phyloP scores from a whole-genome alignment of 2,113 vertebrate genomes.

The Recurvirostra avosetta region DNA sequence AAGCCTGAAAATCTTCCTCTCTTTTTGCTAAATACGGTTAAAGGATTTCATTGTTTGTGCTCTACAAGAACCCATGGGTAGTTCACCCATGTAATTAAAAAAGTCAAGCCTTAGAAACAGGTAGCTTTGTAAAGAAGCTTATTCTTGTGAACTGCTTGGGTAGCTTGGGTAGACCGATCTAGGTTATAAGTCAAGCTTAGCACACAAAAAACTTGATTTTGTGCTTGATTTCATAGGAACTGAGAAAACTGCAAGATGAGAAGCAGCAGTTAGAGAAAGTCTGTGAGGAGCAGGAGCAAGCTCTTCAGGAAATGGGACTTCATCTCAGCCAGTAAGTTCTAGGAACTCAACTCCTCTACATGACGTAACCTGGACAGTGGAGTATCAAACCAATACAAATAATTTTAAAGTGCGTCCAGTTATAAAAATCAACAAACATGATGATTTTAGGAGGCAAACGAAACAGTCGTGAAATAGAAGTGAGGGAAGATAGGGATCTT shows the following conservation, averaged over 20 bases:
- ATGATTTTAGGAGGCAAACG: background rate
- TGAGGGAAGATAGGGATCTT: background rate
- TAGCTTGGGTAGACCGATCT: background rate
- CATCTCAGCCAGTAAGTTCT: conserved; percentile 94
- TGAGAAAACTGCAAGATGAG: conserved; percentile 85
- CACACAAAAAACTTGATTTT: background rate
- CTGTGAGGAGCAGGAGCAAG: conserved; percentile 91
- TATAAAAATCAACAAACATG: background rate
- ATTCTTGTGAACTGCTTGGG: background rate
- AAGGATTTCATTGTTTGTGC: background rate
- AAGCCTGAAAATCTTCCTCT: background rate
- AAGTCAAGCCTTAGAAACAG: background rate
- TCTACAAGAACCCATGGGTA: background rate
- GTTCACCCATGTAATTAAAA: background rate
- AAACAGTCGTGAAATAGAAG: background rate
- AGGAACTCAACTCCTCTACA: background rate
- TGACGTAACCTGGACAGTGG: rapidly evolving
- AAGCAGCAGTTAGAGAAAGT: conserved; percentile 88
- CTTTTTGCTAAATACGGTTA: background rate
- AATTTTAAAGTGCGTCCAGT: background rate
- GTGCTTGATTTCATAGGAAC: conserved; percentile 75
- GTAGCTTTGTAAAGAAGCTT: background rate
- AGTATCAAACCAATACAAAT: background rate
- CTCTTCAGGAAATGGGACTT: conserved; percentile 96
- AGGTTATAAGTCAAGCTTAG: background rate